Conservation (phyloP, 2,888 invertebrate species). For the Tipula unca region DNA sequence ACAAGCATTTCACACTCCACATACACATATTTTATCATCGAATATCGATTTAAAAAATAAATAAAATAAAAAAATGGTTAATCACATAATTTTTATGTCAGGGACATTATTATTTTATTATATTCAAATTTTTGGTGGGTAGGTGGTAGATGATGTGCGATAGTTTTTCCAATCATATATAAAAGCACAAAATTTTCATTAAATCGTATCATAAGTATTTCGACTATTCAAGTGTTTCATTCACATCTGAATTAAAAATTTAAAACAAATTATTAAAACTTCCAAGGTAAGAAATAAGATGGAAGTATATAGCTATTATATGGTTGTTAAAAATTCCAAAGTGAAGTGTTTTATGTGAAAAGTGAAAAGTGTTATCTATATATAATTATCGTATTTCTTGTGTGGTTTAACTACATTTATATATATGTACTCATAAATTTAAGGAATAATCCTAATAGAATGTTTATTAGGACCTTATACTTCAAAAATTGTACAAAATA, state of each 20-base stretch:
- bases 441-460: neutral
- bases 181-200: constrained; percentile 1
- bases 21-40: neutral
- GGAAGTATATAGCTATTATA: too few relatives aligned
- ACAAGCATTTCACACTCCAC: neutral
- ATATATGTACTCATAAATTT: too few relatives aligned
- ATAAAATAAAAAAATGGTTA: neutral
- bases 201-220: neutral
- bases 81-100: constrained; percentile 3
- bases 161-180: constrained; percentile 16
- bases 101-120: neutral
- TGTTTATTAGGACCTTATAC: too few relatives aligned
- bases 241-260: neutral
- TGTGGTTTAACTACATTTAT: neutral
- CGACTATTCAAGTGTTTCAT: constrained; percentile 3
- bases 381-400: neutral
- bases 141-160: neutral
- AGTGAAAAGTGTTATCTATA: neutral
- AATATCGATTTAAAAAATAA: neutral
- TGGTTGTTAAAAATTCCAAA: neutral
- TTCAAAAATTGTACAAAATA: too few relatives aligned
- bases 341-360: neutral
- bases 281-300: neutral
- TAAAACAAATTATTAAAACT: neutral
- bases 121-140: neutral